These are phyloP conservation scores for Trichonephila inaurata DNA, from an alignment of 1,140 invertebrate genomes.

Conservation along the genomic window DNA sequence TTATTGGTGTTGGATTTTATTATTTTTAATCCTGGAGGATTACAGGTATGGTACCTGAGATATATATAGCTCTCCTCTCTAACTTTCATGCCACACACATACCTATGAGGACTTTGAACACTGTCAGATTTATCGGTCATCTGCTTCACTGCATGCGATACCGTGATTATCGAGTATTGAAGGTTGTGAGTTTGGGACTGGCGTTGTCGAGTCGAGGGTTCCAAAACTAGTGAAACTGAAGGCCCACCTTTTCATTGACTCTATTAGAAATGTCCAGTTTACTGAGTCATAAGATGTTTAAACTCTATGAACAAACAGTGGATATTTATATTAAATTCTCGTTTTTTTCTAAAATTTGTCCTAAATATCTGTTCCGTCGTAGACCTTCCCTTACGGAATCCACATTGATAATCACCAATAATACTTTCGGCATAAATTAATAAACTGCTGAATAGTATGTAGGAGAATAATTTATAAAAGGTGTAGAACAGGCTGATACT, in stretches of 20 bases:
- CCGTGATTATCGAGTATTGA: no score
- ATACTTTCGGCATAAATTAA: neutral
- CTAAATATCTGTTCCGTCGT: constrained; percentile 37
- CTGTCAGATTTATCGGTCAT: no score
- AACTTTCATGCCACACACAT: no score
- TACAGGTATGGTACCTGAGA: no score
- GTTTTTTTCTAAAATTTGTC: constrained; percentile 4
- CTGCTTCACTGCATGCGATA: no score
- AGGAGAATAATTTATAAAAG: neutral
- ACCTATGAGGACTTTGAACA: no score
- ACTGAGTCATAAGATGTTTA: constrained; percentile 26
- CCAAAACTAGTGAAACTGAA: no score
- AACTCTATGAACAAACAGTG: neutral
- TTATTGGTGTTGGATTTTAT: no score
- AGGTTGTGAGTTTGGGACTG: no score
- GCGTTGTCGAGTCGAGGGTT: no score
- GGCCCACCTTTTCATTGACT: neutral
- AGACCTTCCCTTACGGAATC: neutral
- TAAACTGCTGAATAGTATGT: neutral
- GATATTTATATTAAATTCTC: constrained; percentile 33
- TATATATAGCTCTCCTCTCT: no score
- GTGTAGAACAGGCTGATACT: neutral
- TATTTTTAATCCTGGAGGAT: no score
- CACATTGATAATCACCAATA: neutral
- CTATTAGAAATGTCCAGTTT: neutral